Evolutionary conservation across 2,797 vertebrate species (phyloP).

Genomic region (Numenius phaeopus): DNA sequence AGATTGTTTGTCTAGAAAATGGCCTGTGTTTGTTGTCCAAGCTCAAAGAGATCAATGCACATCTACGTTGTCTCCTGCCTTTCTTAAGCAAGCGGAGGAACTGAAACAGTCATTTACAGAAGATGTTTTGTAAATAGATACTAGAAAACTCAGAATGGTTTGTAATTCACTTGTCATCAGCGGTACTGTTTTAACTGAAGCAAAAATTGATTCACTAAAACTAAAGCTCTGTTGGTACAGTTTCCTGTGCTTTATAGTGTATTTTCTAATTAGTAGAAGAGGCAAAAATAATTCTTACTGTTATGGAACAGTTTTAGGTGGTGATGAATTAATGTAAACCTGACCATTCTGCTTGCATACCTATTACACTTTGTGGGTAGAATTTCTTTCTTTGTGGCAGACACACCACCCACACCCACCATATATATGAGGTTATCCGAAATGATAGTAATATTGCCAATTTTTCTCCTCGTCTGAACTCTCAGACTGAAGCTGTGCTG

Average conservation of each 20-base stretch:
- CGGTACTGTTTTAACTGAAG: background rate
- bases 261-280: background rate
- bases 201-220: background rate
- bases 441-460: background rate
- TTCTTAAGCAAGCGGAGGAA: background rate
- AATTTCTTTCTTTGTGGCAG: background rate
- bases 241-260: background rate
- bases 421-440: background rate
- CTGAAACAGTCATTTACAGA: background rate
- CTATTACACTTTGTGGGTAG: background rate
- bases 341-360: background rate
- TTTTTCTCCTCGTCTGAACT: background rate
- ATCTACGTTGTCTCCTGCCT: background rate
- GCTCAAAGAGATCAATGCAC: background rate
- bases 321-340: background rate
- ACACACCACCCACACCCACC: accelerated
- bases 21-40: background rate
- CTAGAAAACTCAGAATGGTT: background rate
- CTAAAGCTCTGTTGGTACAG: background rate
- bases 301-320: background rate
- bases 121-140: background rate
- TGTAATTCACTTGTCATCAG: background rate
- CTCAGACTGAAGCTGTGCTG: background rate
- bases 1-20: background rate
- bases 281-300: background rate